phyloP scores from a whole-genome alignment of 2,888 invertebrate species.

The Xestia c-nigrum region DNA sequence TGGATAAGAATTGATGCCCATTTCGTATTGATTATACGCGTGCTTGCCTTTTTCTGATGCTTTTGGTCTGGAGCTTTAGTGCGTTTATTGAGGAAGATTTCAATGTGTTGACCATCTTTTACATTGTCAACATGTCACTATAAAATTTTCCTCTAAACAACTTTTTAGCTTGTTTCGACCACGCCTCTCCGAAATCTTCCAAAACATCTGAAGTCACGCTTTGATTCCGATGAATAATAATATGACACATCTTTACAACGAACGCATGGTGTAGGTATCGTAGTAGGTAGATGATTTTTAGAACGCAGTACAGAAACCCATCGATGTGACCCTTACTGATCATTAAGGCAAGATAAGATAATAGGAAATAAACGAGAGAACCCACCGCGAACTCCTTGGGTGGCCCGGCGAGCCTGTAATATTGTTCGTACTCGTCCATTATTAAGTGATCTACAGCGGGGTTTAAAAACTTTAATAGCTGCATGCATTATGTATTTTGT shows the following conservation, averaged over 20 bases:
- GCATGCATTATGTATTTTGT: slow-evolving; percentile 61
- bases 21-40: slow-evolving; percentile 36
- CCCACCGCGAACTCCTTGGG: slow-evolving; percentile 80
- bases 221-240: slow-evolving; percentile 26
- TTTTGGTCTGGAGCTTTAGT: background rate
- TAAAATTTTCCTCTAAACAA: background rate
- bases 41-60: slow-evolving; percentile 4
- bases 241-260: slow-evolving; percentile 18
- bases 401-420: slow-evolving; percentile 79
- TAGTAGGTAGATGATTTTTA: slow-evolving; percentile 40
- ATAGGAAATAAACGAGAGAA: slow-evolving; percentile 83
- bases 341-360: slow-evolving; percentile 83
- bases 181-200: slow-evolving; percentile 2
- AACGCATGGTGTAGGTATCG: slow-evolving; percentile 8
- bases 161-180: background rate
- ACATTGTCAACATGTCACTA: background rate
- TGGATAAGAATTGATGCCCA: slow-evolving; percentile 33
- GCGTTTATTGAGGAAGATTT: background rate
- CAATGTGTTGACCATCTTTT: background rate
- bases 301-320: slow-evolving; percentile 37
- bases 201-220: slow-evolving; percentile 22
- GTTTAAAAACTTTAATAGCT: slow-evolving; percentile 62
- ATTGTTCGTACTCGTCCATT: slow-evolving; percentile 75
- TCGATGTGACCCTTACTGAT: slow-evolving; percentile 76
- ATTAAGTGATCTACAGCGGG: slow-evolving; percentile 71